Evolutionary conservation across 2,797 vertebrate species (phyloP).

Genomic region (Spea hammondii): DNA sequence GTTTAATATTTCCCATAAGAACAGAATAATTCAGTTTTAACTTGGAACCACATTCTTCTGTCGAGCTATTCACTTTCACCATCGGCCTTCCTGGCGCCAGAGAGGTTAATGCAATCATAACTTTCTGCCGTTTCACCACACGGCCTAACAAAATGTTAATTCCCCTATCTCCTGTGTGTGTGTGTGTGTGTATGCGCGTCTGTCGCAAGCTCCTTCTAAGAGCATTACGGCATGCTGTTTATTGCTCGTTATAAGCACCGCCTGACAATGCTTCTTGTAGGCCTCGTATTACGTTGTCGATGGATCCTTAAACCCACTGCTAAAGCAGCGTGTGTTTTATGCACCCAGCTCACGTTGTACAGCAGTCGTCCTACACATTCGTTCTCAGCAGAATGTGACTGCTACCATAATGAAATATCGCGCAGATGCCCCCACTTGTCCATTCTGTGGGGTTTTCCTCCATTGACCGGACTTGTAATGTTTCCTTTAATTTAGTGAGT

Average conservation of each 20-base stretch:
- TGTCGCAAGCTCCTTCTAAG: conserved; percentile 26
- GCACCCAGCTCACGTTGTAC: not conserved
- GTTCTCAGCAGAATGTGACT: not conserved
- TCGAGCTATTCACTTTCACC: not conserved
- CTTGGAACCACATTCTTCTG: not conserved
- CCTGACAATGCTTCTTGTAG: conserved; percentile 30
- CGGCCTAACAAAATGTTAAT: conserved; percentile 12
- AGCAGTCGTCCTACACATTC: not conserved
- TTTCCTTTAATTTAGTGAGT: conserved; percentile 15
- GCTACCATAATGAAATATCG: not conserved
- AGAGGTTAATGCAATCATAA: conserved; percentile 34
- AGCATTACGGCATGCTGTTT: conserved; percentile 33
- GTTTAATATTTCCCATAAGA: conserved; percentile 24
- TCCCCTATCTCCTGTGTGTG: conserved; percentile 23
- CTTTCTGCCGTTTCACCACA: conserved; percentile 3
- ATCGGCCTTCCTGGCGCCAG: conserved; percentile 6
- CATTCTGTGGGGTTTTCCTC: not conserved
- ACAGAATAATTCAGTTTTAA: conserved; percentile 2
- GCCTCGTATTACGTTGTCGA: conserved; percentile 16
- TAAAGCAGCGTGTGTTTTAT: not conserved
- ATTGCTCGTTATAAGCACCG: conserved; percentile 36
- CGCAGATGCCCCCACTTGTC: not conserved
- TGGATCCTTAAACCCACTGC: conserved; percentile 11
- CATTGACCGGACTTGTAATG: not conserved
- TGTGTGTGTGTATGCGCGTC: conserved; percentile 16